A percentile compares a stretch with the other conserved stretches of the same genome.
These are phyloP conservation scores for Eulithis testata DNA, from an alignment of 2,888 invertebrate genomes.

Conservation along the genomic window DNA sequence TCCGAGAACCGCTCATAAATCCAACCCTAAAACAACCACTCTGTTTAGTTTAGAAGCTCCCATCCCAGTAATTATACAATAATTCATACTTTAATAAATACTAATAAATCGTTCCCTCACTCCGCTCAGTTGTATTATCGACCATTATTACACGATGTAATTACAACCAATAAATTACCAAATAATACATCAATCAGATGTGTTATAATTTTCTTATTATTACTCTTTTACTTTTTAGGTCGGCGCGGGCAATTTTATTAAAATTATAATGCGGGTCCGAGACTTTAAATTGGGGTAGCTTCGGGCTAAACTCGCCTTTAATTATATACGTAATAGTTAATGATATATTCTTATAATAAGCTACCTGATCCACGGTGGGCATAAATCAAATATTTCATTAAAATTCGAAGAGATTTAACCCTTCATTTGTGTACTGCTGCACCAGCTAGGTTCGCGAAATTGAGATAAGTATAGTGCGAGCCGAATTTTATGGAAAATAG, in stretches of 20 bases:
- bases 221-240: slow-evolving; percentile 70
- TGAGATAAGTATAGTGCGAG: slow-evolving; percentile 55
- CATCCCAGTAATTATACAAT: slow-evolving; percentile 83
- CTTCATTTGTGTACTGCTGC: slow-evolving; percentile 64
- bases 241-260: slow-evolving; percentile 80
- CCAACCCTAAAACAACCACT: slow-evolving; percentile 78
- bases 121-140: slow-evolving; percentile 71
- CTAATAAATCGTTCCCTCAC: slow-evolving; percentile 80
- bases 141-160: slow-evolving; percentile 83
- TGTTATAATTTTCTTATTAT: slow-evolving; percentile 82
- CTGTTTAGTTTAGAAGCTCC: slow-evolving; percentile 81
- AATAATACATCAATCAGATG: slow-evolving; percentile 85
- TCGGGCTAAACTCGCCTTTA: slow-evolving; percentile 75
- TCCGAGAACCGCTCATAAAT: slow-evolving; percentile 80
- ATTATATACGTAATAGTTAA: slow-evolving; percentile 84
- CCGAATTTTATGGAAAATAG: slow-evolving; percentile 66
- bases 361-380: slow-evolving; percentile 80
- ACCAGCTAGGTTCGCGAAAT: slow-evolving; percentile 66
- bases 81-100: slow-evolving; percentile 85
- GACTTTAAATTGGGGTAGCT: slow-evolving; percentile 80
- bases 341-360: slow-evolving; percentile 84
- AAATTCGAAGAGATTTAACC: slow-evolving; percentile 75
- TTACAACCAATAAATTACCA: slow-evolving; percentile 83
- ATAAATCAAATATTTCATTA: slow-evolving; percentile 85
- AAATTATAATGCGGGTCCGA: slow-evolving; percentile 78